A percentile compares a stretch with the other conserved stretches of the same genome.
Evolutionary conservation across 2,888 invertebrate species (phyloP).

Genomic region (Belgica antarctica): DNA sequence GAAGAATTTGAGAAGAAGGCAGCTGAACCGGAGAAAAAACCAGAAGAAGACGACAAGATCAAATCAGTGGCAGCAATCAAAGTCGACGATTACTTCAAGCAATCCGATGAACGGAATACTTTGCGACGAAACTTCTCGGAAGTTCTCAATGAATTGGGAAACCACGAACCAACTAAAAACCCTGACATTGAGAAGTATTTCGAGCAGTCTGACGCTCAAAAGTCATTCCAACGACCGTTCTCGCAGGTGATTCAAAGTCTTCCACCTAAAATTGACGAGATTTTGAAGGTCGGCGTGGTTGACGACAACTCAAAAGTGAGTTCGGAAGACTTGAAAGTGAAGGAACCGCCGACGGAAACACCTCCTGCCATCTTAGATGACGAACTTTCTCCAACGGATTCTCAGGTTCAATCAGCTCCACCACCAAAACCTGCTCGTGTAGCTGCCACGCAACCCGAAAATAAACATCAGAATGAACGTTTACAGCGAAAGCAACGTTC

Average conservation of each 20-base stretch:
- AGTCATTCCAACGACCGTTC: constrained; percentile 25
- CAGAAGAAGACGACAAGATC: not conserved
- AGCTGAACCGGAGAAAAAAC: no score
- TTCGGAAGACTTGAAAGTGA: not conserved
- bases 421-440: no score
- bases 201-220: constrained; percentile 33
- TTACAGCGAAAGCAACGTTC: constrained; percentile 2
- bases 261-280: constrained; percentile 29
- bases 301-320: no score
- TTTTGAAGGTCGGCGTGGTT: not conserved
- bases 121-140: constrained; percentile 30
- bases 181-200: constrained; percentile 33
- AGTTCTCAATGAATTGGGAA: constrained; percentile 24
- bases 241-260: constrained; percentile 25
- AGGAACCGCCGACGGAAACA: no score
- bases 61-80: constrained; percentile 17
- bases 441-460: no score
- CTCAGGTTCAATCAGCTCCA: no score
- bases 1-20: not conserved
- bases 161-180: not conserved
- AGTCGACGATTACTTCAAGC: constrained; percentile 35
- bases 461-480: no score
- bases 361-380: not conserved
- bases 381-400: no score
- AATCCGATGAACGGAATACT: constrained; percentile 26